These are phyloP conservation scores for Macrotus californicus DNA, from an alignment of 2,113 vertebrate species.

Conservation along the genomic window DNA sequence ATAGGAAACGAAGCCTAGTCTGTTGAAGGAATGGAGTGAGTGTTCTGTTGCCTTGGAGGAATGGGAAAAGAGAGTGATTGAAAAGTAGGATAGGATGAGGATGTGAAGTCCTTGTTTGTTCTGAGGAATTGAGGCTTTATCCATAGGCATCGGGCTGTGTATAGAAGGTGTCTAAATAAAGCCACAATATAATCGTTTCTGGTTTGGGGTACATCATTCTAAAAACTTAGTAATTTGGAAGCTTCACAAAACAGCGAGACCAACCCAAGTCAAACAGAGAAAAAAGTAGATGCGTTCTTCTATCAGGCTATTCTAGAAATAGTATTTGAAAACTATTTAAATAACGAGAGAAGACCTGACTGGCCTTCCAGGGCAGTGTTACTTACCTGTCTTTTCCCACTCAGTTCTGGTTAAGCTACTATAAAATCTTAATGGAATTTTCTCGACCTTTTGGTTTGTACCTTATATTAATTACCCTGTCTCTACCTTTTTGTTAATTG, in stretches of 20 bases:
- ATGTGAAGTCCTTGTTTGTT: not conserved
- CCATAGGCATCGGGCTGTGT: too few species aligned
- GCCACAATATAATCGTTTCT: not conserved
- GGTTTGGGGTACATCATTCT: not conserved
- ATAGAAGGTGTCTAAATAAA: not conserved
- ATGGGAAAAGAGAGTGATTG: not conserved
- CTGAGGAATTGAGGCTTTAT: not conserved
- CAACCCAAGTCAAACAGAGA: not conserved
- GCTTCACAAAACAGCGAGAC: not conserved
- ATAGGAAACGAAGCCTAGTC: not conserved
- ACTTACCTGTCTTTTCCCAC: not conserved
- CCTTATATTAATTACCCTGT: not conserved
- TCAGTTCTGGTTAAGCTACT: not conserved
- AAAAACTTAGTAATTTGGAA: not conserved
- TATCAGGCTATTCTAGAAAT: not conserved
- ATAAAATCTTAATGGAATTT: not conserved
- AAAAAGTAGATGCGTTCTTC: not conserved
- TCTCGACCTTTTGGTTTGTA: not conserved
- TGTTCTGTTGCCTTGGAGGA: not conserved
- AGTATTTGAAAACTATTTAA: not conserved
- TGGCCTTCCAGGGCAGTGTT: not conserved
- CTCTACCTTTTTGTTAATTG: not conserved
- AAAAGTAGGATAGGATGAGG: not conserved
- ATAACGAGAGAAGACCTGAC: not conserved
- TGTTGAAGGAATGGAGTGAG: not conserved